Evolutionary conservation across 2,888 invertebrate genomes (phyloP), one percentile per base, ranked within the genome.

Genomic region (Synergus umbraculus): DNA sequence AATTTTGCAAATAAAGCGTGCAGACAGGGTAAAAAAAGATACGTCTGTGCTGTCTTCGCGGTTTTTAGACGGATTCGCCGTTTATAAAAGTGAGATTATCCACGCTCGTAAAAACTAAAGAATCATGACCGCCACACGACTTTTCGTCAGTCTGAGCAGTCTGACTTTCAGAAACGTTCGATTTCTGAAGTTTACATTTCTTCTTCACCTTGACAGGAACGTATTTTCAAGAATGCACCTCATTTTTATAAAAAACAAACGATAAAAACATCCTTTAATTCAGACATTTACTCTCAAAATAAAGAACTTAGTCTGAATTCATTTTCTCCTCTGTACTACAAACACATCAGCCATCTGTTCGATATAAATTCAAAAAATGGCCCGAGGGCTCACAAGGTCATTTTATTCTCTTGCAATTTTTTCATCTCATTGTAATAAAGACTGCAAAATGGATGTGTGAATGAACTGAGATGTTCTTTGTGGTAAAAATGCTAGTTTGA

Each of bases 381-480:
- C 46, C 15, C 7, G 8, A 29, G 49, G 69, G 46, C 46, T 29
- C 49, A 29, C 29, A 69, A 29, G 69, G 69, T 44, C 29, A 69
- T 1, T 18, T 18, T 29, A 46, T 69, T 46, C 29, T 69, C 49
- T 49, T 29, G 44, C 15, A 22, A 46, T 37, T 46, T 69, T 69
- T 49, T 69, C 49, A 49, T 69, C 46, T 22, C 69, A 22, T 49
- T 29, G 69, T 69, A 69, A 69, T 46, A 15, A 49, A 46, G 69
- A 69, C 46, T 69, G 69, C 29, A 64, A 15, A 46, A 69, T 54
- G n/a, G 3, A 69, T 46, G 46, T 73, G 73, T 54, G 73, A 54
- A 73, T 73, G 54, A 73, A 73, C 37, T 73, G 54, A 54, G 54
- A 54, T 73, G 54, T 73, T 37, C n/a, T 73, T 49, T 37, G 54